These are phyloP conservation scores for Dugesia japonica DNA, from an alignment of 2,888 invertebrate genomes.

Conservation along the genomic window DNA sequence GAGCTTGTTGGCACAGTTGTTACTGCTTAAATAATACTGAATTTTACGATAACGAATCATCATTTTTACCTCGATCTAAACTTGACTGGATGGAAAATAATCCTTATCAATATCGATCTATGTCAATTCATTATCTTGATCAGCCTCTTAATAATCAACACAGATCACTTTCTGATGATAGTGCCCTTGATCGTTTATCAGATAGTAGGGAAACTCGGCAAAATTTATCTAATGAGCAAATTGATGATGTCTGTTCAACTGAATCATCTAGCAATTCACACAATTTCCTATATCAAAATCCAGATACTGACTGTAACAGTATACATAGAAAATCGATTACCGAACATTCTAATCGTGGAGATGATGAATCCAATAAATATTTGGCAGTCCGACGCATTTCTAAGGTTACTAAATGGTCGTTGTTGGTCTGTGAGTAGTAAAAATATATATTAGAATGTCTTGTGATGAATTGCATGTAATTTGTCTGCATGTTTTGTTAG, in stretches of 20 bases:
- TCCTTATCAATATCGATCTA: neutral
- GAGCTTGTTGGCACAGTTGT: conserved; percentile 8
- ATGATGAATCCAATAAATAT: neutral
- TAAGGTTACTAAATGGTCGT: neutral
- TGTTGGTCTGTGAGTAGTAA: conserved; percentile 16
- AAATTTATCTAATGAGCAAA: neutral
- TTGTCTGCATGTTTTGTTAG: neutral
- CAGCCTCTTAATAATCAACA: conserved; percentile 6
- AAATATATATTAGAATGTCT: neutral
- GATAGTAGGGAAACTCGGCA: neutral
- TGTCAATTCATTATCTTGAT: conserved; percentile 3
- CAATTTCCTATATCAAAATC: neutral
- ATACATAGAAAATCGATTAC: neutral
- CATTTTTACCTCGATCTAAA: conserved; percentile 12
- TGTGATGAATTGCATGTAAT: neutral
- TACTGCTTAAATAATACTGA: neutral
- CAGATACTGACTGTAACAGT: neutral
- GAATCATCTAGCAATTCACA: conserved; percentile 12
- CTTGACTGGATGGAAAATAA: conserved; percentile 11
- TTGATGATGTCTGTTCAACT: conserved; percentile 4
- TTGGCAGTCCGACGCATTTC: conserved; percentile 4
- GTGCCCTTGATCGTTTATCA: conserved; percentile 7
- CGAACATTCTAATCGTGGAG: neutral
- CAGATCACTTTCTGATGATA: conserved; percentile 8
- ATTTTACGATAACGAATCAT: conserved; percentile 3